Evolutionary conservation across 1,140 invertebrate genomes (phyloP).

Genomic region (Calycopis cecrops): DNA sequence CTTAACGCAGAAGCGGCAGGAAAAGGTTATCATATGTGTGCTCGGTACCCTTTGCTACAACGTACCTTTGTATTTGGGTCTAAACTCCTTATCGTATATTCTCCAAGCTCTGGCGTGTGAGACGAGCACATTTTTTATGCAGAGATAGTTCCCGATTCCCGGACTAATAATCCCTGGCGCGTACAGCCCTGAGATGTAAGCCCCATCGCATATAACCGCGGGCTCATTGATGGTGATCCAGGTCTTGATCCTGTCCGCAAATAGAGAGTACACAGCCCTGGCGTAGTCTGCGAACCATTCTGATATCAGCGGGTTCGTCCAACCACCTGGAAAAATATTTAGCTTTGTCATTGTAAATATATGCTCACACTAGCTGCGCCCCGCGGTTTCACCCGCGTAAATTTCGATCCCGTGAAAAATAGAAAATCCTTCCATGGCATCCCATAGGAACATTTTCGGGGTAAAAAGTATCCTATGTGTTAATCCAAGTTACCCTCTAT

Average conservation of each 20-base stretch:
- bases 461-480: no score
- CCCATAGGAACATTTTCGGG: no score
- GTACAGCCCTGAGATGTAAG: conserved; percentile 44
- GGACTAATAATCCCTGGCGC: conserved; percentile 18
- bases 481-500: no score
- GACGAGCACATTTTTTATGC: conserved; percentile 71
- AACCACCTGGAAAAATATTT: conserved; percentile 71
- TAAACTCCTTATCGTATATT: conserved; percentile 67
- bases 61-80: conserved; percentile 43
- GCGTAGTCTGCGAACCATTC: conserved; percentile 68
- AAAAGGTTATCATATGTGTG: no score
- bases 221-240: conserved; percentile 56
- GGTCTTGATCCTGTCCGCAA: conserved; percentile 66
- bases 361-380: no score
- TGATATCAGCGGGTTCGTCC: conserved; percentile 69
- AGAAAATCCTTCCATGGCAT: no score
- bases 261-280: conserved; percentile 44
- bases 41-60: no score
- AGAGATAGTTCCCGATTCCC: conserved; percentile 68
- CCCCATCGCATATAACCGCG: conserved; percentile 44
- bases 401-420: no score
- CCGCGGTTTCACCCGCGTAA: no score
- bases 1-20: no score
- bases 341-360: conserved; percentile 16
- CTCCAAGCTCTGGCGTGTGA: conserved; percentile 76